Evolutionary conservation across 1,140 invertebrate genomes (phyloP).

Genomic region (Phenacoccus solenopsis): DNA sequence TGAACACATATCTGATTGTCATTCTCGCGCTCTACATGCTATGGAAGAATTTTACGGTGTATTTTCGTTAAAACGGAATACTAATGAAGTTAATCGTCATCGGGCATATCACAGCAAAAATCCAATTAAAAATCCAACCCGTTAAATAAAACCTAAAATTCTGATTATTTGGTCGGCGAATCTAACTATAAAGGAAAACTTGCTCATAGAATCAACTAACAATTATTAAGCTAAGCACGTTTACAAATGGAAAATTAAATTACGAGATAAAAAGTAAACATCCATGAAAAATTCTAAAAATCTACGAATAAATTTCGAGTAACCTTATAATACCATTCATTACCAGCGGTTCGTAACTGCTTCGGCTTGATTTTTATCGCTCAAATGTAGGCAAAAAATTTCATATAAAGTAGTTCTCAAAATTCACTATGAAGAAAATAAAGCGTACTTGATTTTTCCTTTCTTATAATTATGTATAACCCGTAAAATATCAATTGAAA

Average conservation of each 20-base stretch:
- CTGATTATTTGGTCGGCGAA: neutral
- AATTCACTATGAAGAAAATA: too few relatives aligned
- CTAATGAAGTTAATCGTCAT: neutral
- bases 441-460: too few relatives aligned
- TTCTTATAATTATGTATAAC: too few relatives aligned
- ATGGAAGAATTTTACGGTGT: neutral
- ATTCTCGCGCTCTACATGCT: neutral
- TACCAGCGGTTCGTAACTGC: neutral
- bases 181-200: too few relatives aligned
- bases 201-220: too few relatives aligned
- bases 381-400: too few relatives aligned
- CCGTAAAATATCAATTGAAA: too few relatives aligned
- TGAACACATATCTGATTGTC: constrained; percentile 1
- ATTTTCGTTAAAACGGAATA: neutral
- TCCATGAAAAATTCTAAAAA: neutral
- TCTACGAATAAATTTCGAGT: too few relatives aligned
- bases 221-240: neutral
- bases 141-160: neutral
- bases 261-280: neutral
- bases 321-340: neutral
- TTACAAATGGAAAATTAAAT: neutral
- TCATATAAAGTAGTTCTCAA: too few relatives aligned
- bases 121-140: neutral
- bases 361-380: too few relatives aligned
- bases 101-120: neutral